Conservation (phyloP, 2,113 vertebrate species). For the Phalacrocorax aristotelis region DNA sequence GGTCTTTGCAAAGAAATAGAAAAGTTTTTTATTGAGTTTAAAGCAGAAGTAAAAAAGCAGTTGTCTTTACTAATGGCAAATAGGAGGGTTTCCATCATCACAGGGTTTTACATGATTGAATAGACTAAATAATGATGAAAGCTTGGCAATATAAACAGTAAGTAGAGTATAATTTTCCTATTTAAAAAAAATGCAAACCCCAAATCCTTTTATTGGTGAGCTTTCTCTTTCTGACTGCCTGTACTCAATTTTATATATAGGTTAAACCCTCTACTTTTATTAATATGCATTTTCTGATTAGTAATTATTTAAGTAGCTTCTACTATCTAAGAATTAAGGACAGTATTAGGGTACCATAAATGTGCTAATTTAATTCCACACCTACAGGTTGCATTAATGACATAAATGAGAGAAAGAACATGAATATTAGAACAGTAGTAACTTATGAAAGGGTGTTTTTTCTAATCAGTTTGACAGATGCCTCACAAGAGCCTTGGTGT, state of each 20-base stretch:
- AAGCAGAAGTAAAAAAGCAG: neutral
- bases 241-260: neutral
- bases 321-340: neutral
- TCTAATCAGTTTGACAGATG: neutral
- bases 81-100: neutral
- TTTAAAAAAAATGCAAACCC: neutral
- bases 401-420: neutral
- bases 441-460: neutral
- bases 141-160: neutral
- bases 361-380: neutral
- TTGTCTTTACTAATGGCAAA: neutral
- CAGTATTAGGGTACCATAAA: neutral
- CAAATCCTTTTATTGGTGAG: neutral
- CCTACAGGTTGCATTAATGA: neutral
- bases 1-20: neutral
- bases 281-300: neutral
- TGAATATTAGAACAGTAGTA: neutral
- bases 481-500: neutral
- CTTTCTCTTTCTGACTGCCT: neutral
- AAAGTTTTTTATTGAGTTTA: neutral
- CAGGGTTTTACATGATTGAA: neutral
- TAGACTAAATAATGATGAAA: neutral
- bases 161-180: neutral
- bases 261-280: neutral
- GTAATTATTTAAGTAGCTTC: neutral